These are phyloP conservation scores for Pterocles gutturalis DNA, from an alignment of 2,113 vertebrate species.

Conservation along the genomic window DNA sequence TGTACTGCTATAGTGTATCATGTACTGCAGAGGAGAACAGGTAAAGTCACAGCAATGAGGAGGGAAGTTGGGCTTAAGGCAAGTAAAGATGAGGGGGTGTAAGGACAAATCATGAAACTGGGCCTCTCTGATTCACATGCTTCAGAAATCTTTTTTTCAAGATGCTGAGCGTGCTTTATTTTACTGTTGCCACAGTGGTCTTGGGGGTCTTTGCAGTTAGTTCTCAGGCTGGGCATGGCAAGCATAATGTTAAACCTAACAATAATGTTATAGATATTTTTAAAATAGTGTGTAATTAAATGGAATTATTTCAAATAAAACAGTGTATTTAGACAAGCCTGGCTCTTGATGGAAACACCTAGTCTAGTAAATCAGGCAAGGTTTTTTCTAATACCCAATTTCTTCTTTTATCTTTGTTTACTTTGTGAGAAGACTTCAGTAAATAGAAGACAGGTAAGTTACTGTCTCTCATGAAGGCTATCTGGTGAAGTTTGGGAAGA, in stretches of 20 bases:
- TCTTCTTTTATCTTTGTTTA: not conserved
- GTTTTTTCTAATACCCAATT: not conserved
- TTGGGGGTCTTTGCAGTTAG: not conserved
- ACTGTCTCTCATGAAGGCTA: not conserved
- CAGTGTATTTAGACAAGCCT: not conserved
- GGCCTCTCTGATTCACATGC: accelerated
- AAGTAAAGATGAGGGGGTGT: not conserved
- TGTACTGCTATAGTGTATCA: too few species aligned
- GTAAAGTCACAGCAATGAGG: not conserved
- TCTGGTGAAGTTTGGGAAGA: not conserved
- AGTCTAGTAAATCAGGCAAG: not conserved
- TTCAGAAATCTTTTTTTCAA: not conserved
- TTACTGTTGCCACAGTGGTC: not conserved
- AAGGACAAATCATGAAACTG: not conserved
- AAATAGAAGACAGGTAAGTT: not conserved
- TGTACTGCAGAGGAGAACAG: not conserved
- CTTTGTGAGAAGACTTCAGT: not conserved
- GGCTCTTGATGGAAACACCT: not conserved
- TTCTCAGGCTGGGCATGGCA: not conserved
- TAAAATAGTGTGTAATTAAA: not conserved
- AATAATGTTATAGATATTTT: not conserved
- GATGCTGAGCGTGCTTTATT: accelerated
- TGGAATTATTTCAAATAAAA: not conserved
- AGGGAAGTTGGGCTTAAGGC: not conserved
- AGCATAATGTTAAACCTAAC: not conserved